Percentiles rank a stretch among this genome's conserved stretches.
phyloP scores from a whole-genome alignment of 2,888 invertebrate genomes.

The Ganaspis brasiliensis region DNA sequence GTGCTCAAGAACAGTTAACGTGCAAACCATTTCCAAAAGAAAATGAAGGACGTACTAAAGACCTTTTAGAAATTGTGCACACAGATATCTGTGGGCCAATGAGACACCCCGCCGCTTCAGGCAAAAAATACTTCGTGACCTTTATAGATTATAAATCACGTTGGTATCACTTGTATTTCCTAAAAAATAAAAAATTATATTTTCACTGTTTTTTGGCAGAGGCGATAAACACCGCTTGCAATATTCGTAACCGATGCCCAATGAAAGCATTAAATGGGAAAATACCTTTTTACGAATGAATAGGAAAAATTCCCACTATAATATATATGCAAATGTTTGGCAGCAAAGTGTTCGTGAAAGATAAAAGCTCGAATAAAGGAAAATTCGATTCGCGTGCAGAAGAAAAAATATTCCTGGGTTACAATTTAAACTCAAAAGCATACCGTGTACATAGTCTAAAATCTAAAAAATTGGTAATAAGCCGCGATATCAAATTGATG shows the following conservation, averaged over 20 bases:
- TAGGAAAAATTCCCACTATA: conserved; percentile 37
- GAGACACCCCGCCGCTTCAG: conserved; percentile 41
- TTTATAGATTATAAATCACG: no score
- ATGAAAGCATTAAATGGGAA: conserved; percentile 52
- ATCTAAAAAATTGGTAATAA: conserved; percentile 22
- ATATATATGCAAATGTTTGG: conserved; percentile 44
- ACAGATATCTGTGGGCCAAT: conserved; percentile 49
- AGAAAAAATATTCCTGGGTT: conserved; percentile 47
- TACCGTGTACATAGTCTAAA: conserved; percentile 41
- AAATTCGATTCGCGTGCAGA: conserved; percentile 51
- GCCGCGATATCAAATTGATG: conserved; percentile 46
- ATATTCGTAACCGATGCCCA: conserved; percentile 63
- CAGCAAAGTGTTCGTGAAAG: conserved; percentile 35
- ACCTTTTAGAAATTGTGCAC: conserved; percentile 51
- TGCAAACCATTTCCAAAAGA: conserved; percentile 45
- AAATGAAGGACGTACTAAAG: conserved; percentile 26
- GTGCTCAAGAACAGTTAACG: conserved; percentile 48
- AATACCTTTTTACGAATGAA: conserved; percentile 58
- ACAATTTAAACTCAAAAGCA: conserved; percentile 46
- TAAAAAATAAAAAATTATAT: no score
- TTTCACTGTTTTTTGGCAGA: no score
- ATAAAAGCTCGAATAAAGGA: conserved; percentile 43
- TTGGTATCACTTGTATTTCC: no score
- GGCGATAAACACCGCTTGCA: conserved; percentile 65
- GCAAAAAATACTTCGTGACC: no score